These are phyloP conservation scores for Anodontia alba DNA, from an alignment of 2,888 invertebrate species.

Conservation along the genomic window DNA sequence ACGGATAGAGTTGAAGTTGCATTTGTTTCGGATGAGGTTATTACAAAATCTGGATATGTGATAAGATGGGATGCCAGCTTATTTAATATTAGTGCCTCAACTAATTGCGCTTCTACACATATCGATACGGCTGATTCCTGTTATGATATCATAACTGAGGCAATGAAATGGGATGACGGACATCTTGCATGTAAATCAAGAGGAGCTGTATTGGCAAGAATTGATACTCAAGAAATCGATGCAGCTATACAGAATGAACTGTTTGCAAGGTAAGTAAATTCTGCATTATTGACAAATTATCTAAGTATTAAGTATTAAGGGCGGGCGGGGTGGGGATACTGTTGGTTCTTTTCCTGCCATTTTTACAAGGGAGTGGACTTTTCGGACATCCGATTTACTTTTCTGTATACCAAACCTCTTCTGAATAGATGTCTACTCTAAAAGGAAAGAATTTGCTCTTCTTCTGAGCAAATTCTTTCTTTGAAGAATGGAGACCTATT, in stretches of 20 bases:
- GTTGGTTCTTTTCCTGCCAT: too few relatives aligned
- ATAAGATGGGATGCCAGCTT: background rate
- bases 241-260: background rate
- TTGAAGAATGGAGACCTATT: too few relatives aligned
- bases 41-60: background rate
- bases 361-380: too few relatives aligned
- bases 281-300: too few relatives aligned
- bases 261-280: background rate
- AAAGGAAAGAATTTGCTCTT: too few relatives aligned
- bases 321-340: too few relatives aligned
- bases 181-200: background rate
- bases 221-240: background rate
- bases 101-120: background rate
- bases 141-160: background rate
- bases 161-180: background rate
- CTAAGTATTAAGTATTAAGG: too few relatives aligned
- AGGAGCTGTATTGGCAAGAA: background rate
- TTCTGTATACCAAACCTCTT: too few relatives aligned
- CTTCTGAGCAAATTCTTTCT: too few relatives aligned
- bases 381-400: too few relatives aligned
- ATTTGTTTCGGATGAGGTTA: slow-evolving; percentile 59
- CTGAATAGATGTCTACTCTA: too few relatives aligned
- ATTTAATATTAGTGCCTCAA: background rate
- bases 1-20: slow-evolving; percentile 47
- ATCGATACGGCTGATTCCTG: background rate